These are phyloP conservation scores for Scaptodrosophila latifasciaeformis DNA, from an alignment of 2,888 invertebrate species.

Conservation along the genomic window DNA sequence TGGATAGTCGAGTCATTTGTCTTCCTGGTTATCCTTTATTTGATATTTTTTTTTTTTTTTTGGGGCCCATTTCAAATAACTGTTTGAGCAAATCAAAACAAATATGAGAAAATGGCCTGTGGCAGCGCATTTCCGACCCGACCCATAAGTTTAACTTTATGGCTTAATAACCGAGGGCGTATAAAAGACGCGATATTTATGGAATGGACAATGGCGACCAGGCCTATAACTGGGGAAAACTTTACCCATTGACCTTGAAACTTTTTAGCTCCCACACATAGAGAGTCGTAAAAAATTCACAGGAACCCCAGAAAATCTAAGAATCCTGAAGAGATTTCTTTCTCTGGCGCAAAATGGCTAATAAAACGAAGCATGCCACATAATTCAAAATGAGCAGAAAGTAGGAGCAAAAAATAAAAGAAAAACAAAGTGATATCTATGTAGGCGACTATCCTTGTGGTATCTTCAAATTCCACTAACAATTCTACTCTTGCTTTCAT, in stretches of 20 bases:
- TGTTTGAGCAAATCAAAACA: no score
- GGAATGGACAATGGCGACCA: background rate
- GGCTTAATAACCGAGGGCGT: background rate
- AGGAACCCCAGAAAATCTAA: conserved; percentile 18
- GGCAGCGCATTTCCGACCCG: background rate
- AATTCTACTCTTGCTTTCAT: no score
- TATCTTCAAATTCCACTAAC: no score
- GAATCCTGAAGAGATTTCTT: background rate
- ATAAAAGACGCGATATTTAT: conserved; percentile 2
- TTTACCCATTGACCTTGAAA: conserved; percentile 57
- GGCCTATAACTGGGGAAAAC: conserved; percentile 18
- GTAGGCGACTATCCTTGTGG: no score
- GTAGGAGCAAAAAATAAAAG: background rate
- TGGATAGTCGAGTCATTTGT: no score
- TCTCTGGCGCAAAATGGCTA: conserved; percentile 31
- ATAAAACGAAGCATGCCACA: conserved; percentile 40
- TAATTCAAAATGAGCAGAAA: conserved; percentile 38
- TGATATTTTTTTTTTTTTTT: conserved; percentile 3
- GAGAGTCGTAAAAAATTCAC: background rate
- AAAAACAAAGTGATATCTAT: no score
- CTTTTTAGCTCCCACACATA: conserved; percentile 26
- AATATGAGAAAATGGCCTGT: no score
- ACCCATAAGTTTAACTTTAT: conserved; percentile 41
- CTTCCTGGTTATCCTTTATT: conserved; percentile 5
- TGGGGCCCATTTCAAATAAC: conserved; percentile 10